These are phyloP conservation scores for Parus major DNA, from an alignment of 2,113 vertebrate species.

Conservation along the genomic window DNA sequence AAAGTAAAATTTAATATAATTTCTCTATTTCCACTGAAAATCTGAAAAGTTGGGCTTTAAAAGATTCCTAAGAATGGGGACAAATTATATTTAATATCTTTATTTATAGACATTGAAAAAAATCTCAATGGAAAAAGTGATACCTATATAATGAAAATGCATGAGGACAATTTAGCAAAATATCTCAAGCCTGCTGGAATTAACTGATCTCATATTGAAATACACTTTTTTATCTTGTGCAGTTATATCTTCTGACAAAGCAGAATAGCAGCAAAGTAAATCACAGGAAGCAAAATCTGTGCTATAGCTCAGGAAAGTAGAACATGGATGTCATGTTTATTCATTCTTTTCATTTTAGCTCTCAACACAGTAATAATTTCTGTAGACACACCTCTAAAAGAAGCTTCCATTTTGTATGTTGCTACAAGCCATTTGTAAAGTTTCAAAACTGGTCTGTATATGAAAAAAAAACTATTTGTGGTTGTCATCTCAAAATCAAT, in stretches of 20 bases:
- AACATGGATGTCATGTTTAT: not conserved
- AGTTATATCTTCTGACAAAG: not conserved
- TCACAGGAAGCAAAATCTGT: not conserved
- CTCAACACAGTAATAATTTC: not conserved
- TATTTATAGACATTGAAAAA: not conserved
- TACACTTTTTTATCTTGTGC: not conserved
- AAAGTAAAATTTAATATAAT: not conserved
- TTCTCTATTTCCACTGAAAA: not conserved
- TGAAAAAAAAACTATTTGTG: not conserved
- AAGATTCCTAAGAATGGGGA: not conserved
- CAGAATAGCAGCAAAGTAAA: not conserved
- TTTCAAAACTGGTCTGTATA: not conserved
- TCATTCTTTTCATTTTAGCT: not conserved
- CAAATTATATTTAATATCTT: not conserved
- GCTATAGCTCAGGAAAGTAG: not conserved
- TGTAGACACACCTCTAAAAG: not conserved
- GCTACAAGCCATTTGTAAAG: constrained; percentile 33
- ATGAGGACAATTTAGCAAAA: not conserved
- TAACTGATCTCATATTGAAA: not conserved
- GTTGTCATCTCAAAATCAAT: constrained; percentile 53
- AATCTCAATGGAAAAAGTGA: not conserved
- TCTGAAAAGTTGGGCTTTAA: not conserved
- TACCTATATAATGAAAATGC: not conserved
- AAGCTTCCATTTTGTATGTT: constrained; percentile 16
- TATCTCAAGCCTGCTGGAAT: not conserved